Evolutionary conservation across 2,888 invertebrate species (phyloP), one percentile per base, ranked within the genome.

Genomic region (Danaus chrysippus): DNA sequence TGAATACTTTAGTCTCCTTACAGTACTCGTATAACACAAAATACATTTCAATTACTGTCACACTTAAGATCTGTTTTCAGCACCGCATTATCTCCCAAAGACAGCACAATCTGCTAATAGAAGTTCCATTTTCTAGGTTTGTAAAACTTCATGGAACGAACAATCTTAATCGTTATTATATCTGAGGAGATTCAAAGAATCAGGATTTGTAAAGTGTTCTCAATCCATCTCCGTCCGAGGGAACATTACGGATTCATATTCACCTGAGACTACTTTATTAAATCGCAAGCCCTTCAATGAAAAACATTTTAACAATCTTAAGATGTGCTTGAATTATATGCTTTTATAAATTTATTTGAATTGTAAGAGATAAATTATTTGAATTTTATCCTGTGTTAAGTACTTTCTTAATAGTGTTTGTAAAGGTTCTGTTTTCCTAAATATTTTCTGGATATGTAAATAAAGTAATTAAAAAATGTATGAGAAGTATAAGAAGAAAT

Each of bases 191-290:
- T 15, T 15, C 17, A 49, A 49, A 17, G 49, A 49, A 49, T 49
- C 49, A 17, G 49, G 17, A 17, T 49, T 49, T 49, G 49, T 49
- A n/a, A 49, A 17, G 15, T 49, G 15, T 49, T 34, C 23, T 49
- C 49, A 10, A 49, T 49, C 49, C 49, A 49, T 49, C 49, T 49
- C 49, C 49, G 49, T 49, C 49, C 49, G 11, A 49, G 13, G 10
- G 49, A n/a, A 15, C 49, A 17, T 17, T 17, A 17, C 49, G 2
- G 49, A 17, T 49, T 17, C 49, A 49, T 49, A 17, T 17, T 49
- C 49, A 49, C 49, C 10, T 17, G n/a, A 49, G 49, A 17, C 17
- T 49, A 10, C 49, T 49, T 17, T 49, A n/a, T 49, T 17, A 49
- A 49, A 49, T 10, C 17, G 17, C 49, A 17, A 49, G 17, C 10